A percentile compares a stretch with the other conserved stretches of the same genome.
Evolutionary conservation across 2,888 invertebrate species (phyloP).

Genomic region (Lasioglossum calceatum): DNA sequence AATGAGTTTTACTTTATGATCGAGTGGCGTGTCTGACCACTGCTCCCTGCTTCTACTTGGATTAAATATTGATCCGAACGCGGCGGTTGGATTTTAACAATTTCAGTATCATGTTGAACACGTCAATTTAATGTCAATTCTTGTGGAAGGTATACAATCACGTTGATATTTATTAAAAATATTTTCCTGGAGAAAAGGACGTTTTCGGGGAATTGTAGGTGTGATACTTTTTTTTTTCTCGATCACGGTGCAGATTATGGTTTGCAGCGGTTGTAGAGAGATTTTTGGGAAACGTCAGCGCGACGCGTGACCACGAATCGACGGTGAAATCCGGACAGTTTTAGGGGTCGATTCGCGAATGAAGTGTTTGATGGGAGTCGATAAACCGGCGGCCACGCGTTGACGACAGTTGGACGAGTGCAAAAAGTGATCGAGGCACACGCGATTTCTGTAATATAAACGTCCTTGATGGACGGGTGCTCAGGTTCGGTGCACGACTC

Average conservation of each 20-base stretch:
- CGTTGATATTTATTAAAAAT: not conserved
- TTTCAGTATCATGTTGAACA: not conserved
- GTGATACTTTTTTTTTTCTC: not conserved
- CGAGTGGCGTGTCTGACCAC: not conserved
- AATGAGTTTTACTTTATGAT: not conserved
- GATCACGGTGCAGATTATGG: not conserved
- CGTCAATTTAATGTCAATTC: not conserved
- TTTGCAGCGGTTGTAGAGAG: not conserved
- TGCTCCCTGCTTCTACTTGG: not conserved
- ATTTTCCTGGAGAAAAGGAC: not conserved
- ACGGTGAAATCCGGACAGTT: slow-evolving; percentile 4
- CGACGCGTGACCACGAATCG: not conserved
- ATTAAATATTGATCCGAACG: not conserved
- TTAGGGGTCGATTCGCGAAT: not conserved
- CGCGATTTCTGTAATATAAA: slow-evolving; percentile 42
- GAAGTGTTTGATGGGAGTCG: slow-evolving; percentile 30
- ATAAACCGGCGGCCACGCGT: slow-evolving; percentile 14
- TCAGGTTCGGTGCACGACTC: not conserved
- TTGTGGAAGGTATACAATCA: not conserved
- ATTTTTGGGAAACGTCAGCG: not conserved
- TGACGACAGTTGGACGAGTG: slow-evolving; percentile 14
- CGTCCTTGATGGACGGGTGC: slow-evolving; percentile 10
- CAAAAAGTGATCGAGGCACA: slow-evolving; percentile 28
- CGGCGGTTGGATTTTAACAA: not conserved
- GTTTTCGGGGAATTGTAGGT: not conserved